These are phyloP conservation scores for Pica pica DNA, from an alignment of 2,113 vertebrate species.

Conservation along the genomic window DNA sequence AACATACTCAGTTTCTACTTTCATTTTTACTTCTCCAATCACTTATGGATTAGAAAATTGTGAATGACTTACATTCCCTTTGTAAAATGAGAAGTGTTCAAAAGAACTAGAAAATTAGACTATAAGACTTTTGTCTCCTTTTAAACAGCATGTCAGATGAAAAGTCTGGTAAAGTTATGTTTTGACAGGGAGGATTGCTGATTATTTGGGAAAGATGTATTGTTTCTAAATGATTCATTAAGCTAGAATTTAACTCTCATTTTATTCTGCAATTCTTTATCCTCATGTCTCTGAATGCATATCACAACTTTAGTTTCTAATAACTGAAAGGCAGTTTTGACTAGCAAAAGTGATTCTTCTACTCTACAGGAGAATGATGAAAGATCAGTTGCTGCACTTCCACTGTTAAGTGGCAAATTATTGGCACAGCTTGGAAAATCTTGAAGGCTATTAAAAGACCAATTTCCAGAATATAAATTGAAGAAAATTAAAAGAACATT, in stretches of 20 bases:
- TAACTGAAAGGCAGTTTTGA: slow-evolving; percentile 9
- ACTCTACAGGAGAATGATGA: neutral
- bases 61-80: neutral
- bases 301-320: neutral
- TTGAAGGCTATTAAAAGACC: slow-evolving; percentile 4
- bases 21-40: neutral
- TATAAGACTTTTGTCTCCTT: neutral
- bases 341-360: neutral
- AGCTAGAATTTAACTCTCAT: neutral
- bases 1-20: neutral
- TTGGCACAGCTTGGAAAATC: neutral
- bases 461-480: neutral
- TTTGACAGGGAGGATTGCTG: slow-evolving; percentile 29
- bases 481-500: neutral
- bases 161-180: neutral
- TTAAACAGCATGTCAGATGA: neutral
- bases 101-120: neutral
- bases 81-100: neutral
- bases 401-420: neutral
- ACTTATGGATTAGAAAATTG: neutral
- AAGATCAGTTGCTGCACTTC: neutral
- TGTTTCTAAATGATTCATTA: slow-evolving; percentile 42
- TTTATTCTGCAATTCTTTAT: slow-evolving; percentile 9
- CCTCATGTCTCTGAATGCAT: neutral
- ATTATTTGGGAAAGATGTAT: slow-evolving; percentile 22